These are phyloP conservation scores for Taenioides sp. DNA, from an alignment of 2,797 vertebrate species.

Conservation along the genomic window DNA sequence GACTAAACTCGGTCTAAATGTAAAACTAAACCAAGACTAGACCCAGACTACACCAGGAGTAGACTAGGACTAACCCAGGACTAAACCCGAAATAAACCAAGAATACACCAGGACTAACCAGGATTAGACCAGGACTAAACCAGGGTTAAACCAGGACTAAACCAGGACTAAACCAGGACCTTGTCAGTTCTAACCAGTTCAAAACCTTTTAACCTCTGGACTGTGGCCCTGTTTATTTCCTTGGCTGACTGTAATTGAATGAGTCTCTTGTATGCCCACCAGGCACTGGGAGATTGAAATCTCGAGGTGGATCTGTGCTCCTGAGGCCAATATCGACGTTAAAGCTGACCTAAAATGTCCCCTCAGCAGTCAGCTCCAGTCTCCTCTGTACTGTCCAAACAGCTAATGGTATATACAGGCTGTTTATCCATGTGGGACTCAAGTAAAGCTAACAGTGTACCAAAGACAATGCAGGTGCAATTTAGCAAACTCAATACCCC, in stretches of 20 bases:
- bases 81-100: too few species aligned
- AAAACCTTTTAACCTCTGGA: conserved; percentile 25
- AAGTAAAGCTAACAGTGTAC: neutral
- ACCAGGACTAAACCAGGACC: neutral
- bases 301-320: conserved; percentile 14
- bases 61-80: neutral
- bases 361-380: conserved; percentile 24
- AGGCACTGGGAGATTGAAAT: conserved; percentile 19
- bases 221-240: conserved; percentile 14
- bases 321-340: conserved; percentile 26
- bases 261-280: conserved; percentile 27
- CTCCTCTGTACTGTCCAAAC: conserved; percentile 36
- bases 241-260: conserved; percentile 43
- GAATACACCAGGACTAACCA: too few species aligned
- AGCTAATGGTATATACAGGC: conserved; percentile 37
- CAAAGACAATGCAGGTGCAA: neutral
- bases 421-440: conserved; percentile 38
- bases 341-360: conserved; percentile 25
- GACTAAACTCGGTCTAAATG: neutral
- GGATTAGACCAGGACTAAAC: neutral
- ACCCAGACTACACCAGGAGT: too few species aligned
- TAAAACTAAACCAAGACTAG: too few species aligned
- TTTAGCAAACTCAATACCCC: too few species aligned
- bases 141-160: neutral
- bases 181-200: neutral